Percentiles rank a stretch among this genome's conserved stretches.
Evolutionary conservation across 2,797 vertebrate species (phyloP).

Genomic region (Sciurus vulgaris): DNA sequence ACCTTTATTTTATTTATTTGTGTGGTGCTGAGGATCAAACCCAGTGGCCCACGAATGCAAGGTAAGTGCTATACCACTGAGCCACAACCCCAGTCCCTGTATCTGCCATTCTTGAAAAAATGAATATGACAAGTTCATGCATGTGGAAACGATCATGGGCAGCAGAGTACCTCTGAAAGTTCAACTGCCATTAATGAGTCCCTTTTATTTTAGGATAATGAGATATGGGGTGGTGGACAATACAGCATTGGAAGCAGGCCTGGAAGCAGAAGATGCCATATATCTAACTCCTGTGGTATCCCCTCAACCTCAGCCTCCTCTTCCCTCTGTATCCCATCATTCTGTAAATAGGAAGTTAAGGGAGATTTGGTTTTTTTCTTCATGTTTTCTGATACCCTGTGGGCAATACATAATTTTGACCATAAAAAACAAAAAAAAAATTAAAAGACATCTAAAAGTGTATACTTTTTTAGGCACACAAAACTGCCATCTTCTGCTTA

Average conservation of each 20-base stretch:
- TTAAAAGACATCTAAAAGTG: slow-evolving; percentile 34
- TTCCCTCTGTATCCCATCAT: not conserved
- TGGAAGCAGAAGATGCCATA: not conserved
- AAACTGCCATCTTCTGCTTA: not conserved
- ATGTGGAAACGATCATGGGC: not conserved
- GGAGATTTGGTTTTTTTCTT: not conserved
- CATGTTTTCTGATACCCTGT: not conserved
- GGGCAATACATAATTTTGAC: slow-evolving; percentile 19
- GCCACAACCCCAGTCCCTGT: not conserved
- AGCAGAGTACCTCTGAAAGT: not conserved
- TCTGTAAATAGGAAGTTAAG: not conserved
- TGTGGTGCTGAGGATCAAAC: not conserved
- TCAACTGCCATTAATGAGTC: not conserved
- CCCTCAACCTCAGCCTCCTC: not conserved
- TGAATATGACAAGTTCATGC: not conserved
- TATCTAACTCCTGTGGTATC: not conserved
- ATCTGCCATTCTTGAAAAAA: not conserved
- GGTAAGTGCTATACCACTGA: not conserved
- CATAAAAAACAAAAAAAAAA: slow-evolving; percentile 13
- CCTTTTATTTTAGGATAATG: not conserved
- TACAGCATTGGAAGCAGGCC: rapidly evolving
- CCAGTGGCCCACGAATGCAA: too few relatives aligned
- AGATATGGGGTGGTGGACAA: not conserved
- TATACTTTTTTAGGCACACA: not conserved
- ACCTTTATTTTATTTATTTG: not conserved